Base-by-base conservation (phyloP, 2,888 invertebrate genomes). In the Rugalucina vietnamica region DNA sequence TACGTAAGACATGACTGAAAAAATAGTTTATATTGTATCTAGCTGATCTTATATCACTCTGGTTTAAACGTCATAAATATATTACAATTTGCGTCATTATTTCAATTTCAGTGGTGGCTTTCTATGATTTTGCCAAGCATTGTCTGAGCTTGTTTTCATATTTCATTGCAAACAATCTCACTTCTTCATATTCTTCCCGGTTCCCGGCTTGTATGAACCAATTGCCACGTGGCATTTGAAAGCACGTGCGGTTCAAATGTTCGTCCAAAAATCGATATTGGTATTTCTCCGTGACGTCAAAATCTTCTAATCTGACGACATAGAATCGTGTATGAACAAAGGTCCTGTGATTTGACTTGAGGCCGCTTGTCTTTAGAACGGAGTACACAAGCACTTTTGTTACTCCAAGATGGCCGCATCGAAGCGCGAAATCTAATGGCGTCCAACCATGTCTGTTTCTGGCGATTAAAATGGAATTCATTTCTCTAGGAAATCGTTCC, bases 151-250 rank as follows among this genome's bases (percentile, higher is more conserved):
- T 88, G 39, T 70, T 84, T 71, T 88, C 88, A 74, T 79, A 88
- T n/a, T 84, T 82, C 43, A 79, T 39, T n/a, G 88, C 69, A 60
- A 81, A 88, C 32, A 49, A 34, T 43, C 88, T 32, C 12, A 88
- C 88, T 57, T 84, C 79, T 18, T 88, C 88, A 76, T 86, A 88
- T 32, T 88, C 88, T 50, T 88, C 88, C 27, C 84, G 50, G 39
- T 76, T 88, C 0, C 88, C 88, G 1, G 88, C 88, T 50, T 88
- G 88, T 54, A 88, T 88, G 50, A 88, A 88, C 88, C 88, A 88
- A 39, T 81, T 86, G 32, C 88, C 84, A 12, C 86, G 75, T 36
- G 88, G 88, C 88, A 88, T 84, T 69, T 88, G 88, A 73, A 84
- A 86, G 65, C 88, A 84, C 18, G 88, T 88, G 27, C 82, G 82